A percentile compares a stretch with the other conserved stretches of the same genome.
Evolutionary conservation across 2,888 invertebrate genomes (phyloP).

Genomic region (Patella caerulea): DNA sequence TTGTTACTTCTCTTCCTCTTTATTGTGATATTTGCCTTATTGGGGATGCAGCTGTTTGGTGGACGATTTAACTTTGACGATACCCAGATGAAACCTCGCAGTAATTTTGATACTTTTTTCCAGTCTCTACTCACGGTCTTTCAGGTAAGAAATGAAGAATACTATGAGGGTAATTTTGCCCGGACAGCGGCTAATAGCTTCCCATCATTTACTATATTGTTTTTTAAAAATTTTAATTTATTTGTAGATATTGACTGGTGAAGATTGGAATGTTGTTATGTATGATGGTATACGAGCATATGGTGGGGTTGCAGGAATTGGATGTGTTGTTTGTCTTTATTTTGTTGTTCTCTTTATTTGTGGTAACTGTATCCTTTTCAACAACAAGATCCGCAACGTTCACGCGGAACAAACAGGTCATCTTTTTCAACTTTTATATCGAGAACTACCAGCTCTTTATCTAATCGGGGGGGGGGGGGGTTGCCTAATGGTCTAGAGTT

Average conservation of each 20-base stretch:
- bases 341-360: constrained; percentile 99
- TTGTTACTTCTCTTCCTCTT: constrained; percentile 97
- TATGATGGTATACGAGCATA: constrained; percentile 97
- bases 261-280: constrained; percentile 99
- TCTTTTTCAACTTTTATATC: too few species aligned
- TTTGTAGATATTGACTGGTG: constrained; percentile 95
- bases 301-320: constrained; percentile 90
- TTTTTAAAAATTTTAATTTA: constrained; percentile 16
- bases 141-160: constrained; percentile 80
- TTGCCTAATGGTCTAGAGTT: too few species aligned
- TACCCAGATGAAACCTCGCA: constrained; percentile 84
- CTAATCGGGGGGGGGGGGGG: too few species aligned
- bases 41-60: constrained; percentile 99
- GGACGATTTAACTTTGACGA: constrained; percentile 88
- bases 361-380: constrained; percentile 83
- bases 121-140: constrained; percentile 98
- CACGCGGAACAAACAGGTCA: too few species aligned
- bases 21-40: constrained; percentile 98
- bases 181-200: too few species aligned
- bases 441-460: too few species aligned
- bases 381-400: neutral
- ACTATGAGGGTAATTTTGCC: too few species aligned
- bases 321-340: constrained; percentile 95
- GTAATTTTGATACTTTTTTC: constrained; percentile 99
- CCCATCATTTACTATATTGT: too few species aligned